Percentiles rank a stretch among this genome's conserved stretches.
phyloP scores from a whole-genome alignment of 2,888 invertebrate species.

The Tenthredo scrophulariae region DNA sequence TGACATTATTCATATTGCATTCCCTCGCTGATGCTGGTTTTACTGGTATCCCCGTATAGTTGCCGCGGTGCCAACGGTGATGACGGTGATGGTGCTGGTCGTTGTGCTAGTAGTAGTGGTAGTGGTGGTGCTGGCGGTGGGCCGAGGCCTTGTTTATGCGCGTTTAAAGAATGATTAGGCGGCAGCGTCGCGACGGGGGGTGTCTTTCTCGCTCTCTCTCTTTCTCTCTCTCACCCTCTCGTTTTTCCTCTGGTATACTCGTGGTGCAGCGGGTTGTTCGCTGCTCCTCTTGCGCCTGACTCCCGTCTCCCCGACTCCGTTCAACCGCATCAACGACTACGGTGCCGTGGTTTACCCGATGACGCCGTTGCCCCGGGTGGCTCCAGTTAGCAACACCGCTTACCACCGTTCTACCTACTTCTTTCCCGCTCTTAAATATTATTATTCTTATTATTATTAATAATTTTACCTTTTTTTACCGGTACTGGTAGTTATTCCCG shows the following conservation, averaged over 20 bases:
- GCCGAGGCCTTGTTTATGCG: slow-evolving; percentile 76
- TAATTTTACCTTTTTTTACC: slow-evolving; percentile 68
- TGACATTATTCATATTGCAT: slow-evolving; percentile 74
- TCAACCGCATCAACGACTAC: slow-evolving; percentile 28
- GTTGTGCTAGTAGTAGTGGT: background rate
- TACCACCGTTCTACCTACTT: slow-evolving; percentile 59
- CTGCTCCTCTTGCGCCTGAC: slow-evolving; percentile 45
- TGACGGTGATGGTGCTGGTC: slow-evolving; percentile 37
- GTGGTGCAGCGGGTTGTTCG: background rate
- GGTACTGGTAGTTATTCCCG: slow-evolving; percentile 68
- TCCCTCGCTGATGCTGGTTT: slow-evolving; percentile 50
- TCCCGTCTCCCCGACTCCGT: slow-evolving; percentile 26
- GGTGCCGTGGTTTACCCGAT: slow-evolving; percentile 33
- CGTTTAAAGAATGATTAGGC: slow-evolving; percentile 78
- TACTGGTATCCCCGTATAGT: slow-evolving; percentile 26
- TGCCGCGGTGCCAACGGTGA: slow-evolving; percentile 57
- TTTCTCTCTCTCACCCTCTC: slow-evolving; percentile 28
- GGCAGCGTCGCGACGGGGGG: slow-evolving; percentile 74
- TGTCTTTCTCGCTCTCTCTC: slow-evolving; percentile 62
- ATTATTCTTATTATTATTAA: slow-evolving; percentile 70
- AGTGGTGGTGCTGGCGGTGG: slow-evolving; percentile 54
- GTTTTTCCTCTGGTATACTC: slow-evolving; percentile 8
- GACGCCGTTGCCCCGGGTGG: slow-evolving; percentile 61
- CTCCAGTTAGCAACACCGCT: slow-evolving; percentile 68
- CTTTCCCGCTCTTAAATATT: slow-evolving; percentile 53